phyloP scores from a whole-genome alignment of 1,140 invertebrate genomes.

The Calliphora vicina region DNA sequence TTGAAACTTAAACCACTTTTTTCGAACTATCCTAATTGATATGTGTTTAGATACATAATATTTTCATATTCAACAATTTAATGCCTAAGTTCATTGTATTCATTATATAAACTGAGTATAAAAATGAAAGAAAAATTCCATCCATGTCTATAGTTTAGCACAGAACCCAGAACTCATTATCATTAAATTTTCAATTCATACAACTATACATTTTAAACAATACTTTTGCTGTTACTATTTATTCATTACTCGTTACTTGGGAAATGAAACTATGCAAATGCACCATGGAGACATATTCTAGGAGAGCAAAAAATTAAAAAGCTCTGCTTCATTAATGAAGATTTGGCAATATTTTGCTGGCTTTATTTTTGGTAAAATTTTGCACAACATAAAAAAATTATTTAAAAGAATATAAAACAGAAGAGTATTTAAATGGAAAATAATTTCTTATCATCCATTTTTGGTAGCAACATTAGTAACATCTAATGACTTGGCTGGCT shows the following conservation, averaged over 20 bases:
- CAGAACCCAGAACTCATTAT: too few relatives aligned
- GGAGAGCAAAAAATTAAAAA: background rate
- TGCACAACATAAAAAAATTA: background rate
- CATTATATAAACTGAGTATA: too few relatives aligned
- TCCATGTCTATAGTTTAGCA: too few relatives aligned
- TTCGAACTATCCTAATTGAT: too few relatives aligned
- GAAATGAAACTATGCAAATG: background rate
- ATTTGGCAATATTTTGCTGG: background rate
- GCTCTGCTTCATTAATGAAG: background rate
- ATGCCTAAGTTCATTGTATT: too few relatives aligned
- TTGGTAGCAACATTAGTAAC: slow-evolving; percentile 1
- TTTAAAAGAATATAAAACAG: background rate
- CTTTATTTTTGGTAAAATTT: background rate
- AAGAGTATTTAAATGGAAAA: background rate
- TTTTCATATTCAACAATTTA: too few relatives aligned
- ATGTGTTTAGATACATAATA: too few relatives aligned
- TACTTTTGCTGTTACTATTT: background rate
- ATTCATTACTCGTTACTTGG: background rate
- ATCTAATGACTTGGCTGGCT: slow-evolving; percentile 5
- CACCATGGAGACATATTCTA: background rate
- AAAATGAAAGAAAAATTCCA: too few relatives aligned
- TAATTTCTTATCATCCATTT: background rate
- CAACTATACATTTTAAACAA: too few relatives aligned
- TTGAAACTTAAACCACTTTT: too few relatives aligned
- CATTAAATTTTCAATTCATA: too few relatives aligned